These are phyloP conservation scores for Heteromyza rotundicornis DNA, from an alignment of 2,888 invertebrate genomes.

Conservation along the genomic window DNA sequence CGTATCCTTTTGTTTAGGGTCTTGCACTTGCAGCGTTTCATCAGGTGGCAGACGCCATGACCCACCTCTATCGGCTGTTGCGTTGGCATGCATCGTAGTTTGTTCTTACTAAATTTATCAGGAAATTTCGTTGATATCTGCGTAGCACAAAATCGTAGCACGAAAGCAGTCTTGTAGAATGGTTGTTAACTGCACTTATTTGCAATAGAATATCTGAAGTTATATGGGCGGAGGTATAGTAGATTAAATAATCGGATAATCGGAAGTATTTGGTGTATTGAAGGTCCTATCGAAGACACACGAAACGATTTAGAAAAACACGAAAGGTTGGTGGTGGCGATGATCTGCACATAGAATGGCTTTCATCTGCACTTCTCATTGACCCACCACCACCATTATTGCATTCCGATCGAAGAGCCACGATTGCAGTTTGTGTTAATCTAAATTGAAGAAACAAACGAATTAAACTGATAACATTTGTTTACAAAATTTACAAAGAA, in stretches of 20 bases:
- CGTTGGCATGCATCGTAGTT: constrained; percentile 81
- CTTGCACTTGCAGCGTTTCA: constrained; percentile 89
- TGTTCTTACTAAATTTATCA: not conserved
- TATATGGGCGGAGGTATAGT: not conserved
- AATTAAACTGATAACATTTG: too few species aligned
- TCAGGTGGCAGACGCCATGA: constrained; percentile 92
- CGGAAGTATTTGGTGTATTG: not conserved
- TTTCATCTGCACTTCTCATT: constrained; percentile 52
- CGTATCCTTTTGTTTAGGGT: constrained; percentile 84
- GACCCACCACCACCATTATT: constrained; percentile 43
- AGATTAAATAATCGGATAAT: too few species aligned
- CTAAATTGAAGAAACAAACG: too few species aligned
- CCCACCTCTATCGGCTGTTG: constrained; percentile 83
- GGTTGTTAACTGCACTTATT: not conserved
- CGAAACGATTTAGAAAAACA: not conserved
- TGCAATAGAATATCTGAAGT: too few species aligned
- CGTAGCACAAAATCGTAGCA: not conserved
- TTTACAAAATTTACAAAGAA: too few species aligned
- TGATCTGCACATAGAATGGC: constrained; percentile 61
- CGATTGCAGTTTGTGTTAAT: too few species aligned
- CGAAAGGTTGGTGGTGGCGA: not conserved
- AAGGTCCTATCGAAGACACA: too few species aligned
- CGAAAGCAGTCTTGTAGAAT: not conserved
- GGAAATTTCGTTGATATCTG: constrained; percentile 1
- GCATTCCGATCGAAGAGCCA: constrained; percentile 61